Evolutionary conservation across 1,140 invertebrate species (phyloP).

Genomic region (Drosophila mojavensis): DNA sequence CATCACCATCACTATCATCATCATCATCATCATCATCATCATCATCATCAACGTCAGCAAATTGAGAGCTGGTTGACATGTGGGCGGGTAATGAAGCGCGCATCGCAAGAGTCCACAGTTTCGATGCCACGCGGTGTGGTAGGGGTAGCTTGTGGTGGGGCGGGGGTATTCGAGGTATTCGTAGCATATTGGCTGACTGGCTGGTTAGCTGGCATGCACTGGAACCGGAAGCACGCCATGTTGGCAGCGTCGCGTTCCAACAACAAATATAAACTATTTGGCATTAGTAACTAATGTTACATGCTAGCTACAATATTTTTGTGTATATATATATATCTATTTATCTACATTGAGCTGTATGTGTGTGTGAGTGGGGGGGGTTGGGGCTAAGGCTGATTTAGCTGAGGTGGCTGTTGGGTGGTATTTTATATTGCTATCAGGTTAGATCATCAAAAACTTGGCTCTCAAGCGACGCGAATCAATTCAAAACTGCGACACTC

Average conservation of each 20-base stretch:
- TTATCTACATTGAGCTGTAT: no score
- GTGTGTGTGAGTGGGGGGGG: neutral
- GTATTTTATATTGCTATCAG: slow-evolving; percentile 3
- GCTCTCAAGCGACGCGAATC: slow-evolving; percentile 22
- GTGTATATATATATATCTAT: no score
- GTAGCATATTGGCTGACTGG: no score
- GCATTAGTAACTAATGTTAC: slow-evolving; percentile 44
- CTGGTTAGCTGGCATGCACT: slow-evolving; percentile 22
- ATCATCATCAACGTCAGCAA: slow-evolving; percentile 18
- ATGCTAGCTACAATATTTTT: slow-evolving; percentile 12
- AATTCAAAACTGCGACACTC: slow-evolving; percentile 11
- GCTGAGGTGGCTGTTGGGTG: neutral
- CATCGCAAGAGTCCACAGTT: slow-evolving; percentile 4
- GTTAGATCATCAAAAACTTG: slow-evolving; percentile 33
- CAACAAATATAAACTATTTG: slow-evolving; percentile 51
- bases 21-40: neutral
- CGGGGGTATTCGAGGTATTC: neutral
- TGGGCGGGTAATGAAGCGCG: slow-evolving; percentile 33
- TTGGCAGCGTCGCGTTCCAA: slow-evolving; percentile 45
- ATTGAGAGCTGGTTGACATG: slow-evolving; percentile 28
- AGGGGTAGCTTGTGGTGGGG: neutral
- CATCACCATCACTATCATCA: neutral
- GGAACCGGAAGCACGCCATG: slow-evolving; percentile 48
- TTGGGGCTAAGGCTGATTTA: neutral
- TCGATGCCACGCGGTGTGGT: no score